These are phyloP conservation scores for Sturmia bella DNA, from an alignment of 2,888 invertebrate genomes.

Conservation along the genomic window DNA sequence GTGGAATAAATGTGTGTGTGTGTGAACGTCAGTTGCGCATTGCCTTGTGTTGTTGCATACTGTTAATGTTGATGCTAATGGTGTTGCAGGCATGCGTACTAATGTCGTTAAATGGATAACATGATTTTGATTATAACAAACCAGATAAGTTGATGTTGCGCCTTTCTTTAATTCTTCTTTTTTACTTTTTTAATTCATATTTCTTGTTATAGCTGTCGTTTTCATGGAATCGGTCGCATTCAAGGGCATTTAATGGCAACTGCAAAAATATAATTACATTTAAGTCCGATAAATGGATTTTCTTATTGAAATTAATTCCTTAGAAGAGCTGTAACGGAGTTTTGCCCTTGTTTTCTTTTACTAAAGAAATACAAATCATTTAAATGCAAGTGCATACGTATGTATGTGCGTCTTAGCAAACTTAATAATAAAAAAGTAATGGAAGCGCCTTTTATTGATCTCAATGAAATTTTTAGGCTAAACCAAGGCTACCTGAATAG, in stretches of 20 bases:
- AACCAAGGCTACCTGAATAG: too few relatives aligned
- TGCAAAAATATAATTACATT: conserved; percentile 41
- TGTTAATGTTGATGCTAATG: conserved; percentile 70
- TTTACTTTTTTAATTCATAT: conserved; percentile 53
- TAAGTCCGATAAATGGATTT: conserved; percentile 28
- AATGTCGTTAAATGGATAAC: conserved; percentile 74
- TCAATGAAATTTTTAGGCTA: too few relatives aligned
- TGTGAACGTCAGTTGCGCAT: conserved; percentile 26
- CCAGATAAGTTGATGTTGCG: conserved; percentile 62
- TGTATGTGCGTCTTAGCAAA: too few relatives aligned
- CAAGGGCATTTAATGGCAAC: conserved; percentile 47
- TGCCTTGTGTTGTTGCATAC: conserved; percentile 45
- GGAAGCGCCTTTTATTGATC: too few relatives aligned
- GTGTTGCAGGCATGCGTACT: conserved; percentile 73
- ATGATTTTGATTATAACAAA: conserved; percentile 73
- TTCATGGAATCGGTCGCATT: conserved; percentile 38
- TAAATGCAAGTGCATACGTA: too few relatives aligned
- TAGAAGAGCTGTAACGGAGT: conserved; percentile 1
- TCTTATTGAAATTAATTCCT: conserved; percentile 3
- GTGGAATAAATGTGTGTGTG: conserved; percentile 12
- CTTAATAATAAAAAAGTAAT: too few relatives aligned
- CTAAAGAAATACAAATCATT: too few relatives aligned
- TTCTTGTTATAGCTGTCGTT: conserved; percentile 8
- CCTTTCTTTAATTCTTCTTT: conserved; percentile 18
- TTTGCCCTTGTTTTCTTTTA: too few relatives aligned